A percentile compares a stretch with the other conserved stretches of the same genome.
phyloP scores from a whole-genome alignment of 2,113 vertebrate species.

The Rhinolophus ferrumequinum region DNA sequence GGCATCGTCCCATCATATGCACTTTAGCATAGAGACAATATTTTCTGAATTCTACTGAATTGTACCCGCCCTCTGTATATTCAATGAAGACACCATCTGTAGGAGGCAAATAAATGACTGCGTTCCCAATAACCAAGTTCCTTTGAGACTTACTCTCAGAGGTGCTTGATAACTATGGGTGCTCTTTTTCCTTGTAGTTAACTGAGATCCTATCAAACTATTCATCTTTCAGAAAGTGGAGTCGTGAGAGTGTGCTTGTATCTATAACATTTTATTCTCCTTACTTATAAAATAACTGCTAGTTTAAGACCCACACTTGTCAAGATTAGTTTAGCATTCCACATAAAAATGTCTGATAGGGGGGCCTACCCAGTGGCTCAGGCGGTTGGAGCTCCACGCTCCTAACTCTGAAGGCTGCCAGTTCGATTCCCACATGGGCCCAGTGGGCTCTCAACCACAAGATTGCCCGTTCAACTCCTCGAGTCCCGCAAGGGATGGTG shows the following conservation, averaged over 20 bases:
- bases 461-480: no score
- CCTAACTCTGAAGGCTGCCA: no score
- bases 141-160: neutral
- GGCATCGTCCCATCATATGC: neutral
- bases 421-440: no score
- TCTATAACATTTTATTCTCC: neutral
- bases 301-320: neutral
- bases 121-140: constrained; percentile 18
- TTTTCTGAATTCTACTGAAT: neutral
- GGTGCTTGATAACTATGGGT: constrained; percentile 13
- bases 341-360: neutral
- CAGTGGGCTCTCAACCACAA: no score
- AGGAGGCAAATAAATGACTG: constrained; percentile 24
- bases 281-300: constrained; percentile 29
- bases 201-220: neutral
- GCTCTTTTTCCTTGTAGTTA: constrained; percentile 12
- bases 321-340: neutral
- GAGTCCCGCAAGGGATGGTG: no score
- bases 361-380: no score
- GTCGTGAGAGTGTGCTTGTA: neutral
- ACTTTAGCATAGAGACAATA: neutral
- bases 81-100: constrained; percentile 8
- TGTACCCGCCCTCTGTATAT: neutral
- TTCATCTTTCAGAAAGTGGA: constrained; percentile 23
- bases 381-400: no score